phyloP scores from a whole-genome alignment of 2,888 invertebrate genomes.

The Plusia festucae region DNA sequence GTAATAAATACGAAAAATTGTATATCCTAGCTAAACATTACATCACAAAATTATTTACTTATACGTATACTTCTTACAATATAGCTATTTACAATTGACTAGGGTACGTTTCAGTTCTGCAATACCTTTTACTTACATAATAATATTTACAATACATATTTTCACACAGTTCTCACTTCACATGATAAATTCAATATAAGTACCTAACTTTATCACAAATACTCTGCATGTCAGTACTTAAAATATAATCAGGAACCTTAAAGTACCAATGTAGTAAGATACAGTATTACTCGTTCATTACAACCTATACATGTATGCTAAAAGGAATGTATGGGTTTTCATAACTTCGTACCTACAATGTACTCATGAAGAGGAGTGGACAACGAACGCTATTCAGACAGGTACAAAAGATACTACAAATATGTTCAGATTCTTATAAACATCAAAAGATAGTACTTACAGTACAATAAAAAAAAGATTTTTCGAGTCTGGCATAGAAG shows the following conservation, averaged over 20 bases:
- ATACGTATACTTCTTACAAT: constrained; percentile 69
- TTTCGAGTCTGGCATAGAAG: constrained; percentile 56
- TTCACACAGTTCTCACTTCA: constrained; percentile 69
- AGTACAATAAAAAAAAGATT: constrained; percentile 61
- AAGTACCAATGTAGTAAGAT: constrained; percentile 65
- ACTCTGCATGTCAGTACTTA: constrained; percentile 69
- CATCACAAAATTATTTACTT: constrained; percentile 88
- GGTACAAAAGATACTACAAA: constrained; percentile 64
- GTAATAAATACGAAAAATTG: constrained; percentile 88
- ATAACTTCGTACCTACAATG: constrained; percentile 50
- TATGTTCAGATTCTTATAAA: constrained; percentile 56
- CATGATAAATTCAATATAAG: constrained; percentile 76
- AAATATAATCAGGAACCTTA: constrained; percentile 81
- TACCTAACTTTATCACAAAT: constrained; percentile 87
- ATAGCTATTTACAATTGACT: constrained; percentile 88
- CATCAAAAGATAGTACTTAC: constrained; percentile 65
- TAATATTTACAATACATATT: constrained; percentile 74
- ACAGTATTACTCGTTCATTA: constrained; percentile 53
- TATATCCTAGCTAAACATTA: constrained; percentile 86
- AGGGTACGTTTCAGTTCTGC: constrained; percentile 89
- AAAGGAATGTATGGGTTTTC: constrained; percentile 75
- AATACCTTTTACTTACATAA: constrained; percentile 71
- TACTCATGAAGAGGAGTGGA: constrained; percentile 36
- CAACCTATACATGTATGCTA: constrained; percentile 57
- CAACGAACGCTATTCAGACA: constrained; percentile 63